Conservation (phyloP, 92 coral and sea anemone species). For the Porites divaricata region DNA sequence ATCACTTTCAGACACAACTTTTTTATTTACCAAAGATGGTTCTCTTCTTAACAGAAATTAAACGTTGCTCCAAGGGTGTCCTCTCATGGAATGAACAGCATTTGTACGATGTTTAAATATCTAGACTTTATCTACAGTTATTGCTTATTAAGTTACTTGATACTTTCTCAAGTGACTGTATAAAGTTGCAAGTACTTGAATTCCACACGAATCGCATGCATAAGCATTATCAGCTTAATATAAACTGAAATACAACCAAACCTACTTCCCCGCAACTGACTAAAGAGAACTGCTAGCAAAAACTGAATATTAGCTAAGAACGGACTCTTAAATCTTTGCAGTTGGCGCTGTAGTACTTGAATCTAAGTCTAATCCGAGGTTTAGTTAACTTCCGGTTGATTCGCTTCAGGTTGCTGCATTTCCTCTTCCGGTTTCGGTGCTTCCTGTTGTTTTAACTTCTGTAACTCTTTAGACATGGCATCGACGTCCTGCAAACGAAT, state of each 20-base stretch:
- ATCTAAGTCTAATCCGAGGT: neutral
- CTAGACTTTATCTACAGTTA: too few relatives aligned
- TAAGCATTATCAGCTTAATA: too few relatives aligned
- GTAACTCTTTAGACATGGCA: conserved; percentile 39
- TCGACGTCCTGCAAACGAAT: conserved; percentile 31
- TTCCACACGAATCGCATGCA: too few relatives aligned
- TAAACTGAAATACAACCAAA: too few relatives aligned
- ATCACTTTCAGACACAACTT: neutral
- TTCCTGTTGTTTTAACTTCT: conserved; percentile 23
- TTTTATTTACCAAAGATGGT: neutral
- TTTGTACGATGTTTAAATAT: too few relatives aligned
- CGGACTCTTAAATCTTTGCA: conserved; percentile 6
- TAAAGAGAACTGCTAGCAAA: neutral
- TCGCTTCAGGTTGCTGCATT: neutral
- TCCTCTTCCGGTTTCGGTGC: neutral
- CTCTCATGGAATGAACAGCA: too few relatives aligned
- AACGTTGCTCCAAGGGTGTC: too few relatives aligned
- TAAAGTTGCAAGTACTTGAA: too few relatives aligned
- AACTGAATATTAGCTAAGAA: conserved; percentile 6
- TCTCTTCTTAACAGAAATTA: too few relatives aligned
- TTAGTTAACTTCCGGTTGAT: conserved; percentile 17
- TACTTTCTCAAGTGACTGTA: too few relatives aligned
- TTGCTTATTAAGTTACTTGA: too few relatives aligned
- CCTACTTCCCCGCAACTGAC: neutral
- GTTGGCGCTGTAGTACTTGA: neutral